These are phyloP conservation scores for Podargus strigoides DNA, from an alignment of 2,797 vertebrate genomes.

Conservation along the genomic window DNA sequence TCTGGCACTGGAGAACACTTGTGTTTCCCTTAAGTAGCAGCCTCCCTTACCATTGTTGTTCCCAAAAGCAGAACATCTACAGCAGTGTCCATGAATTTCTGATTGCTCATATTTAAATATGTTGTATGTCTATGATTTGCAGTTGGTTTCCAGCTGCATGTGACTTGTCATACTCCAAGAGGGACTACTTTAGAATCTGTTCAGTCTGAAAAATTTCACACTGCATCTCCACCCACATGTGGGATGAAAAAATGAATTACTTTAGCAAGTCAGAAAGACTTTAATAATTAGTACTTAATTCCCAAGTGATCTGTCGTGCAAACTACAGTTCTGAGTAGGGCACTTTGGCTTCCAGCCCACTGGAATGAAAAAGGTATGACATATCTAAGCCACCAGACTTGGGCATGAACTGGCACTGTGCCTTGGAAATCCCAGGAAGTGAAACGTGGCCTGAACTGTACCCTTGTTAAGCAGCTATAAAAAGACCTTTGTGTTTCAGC, in stretches of 20 bases:
- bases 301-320: neutral
- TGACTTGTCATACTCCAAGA: neutral
- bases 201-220: neutral
- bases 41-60: neutral
- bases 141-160: neutral
- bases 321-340: neutral
- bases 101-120: neutral
- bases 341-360: neutral
- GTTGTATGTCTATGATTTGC: neutral
- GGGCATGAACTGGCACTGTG: neutral
- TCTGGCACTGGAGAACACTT: neutral
- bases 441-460: neutral
- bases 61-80: neutral
- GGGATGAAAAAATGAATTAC: neutral
- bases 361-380: neutral
- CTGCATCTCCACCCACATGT: neutral
- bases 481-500: neutral
- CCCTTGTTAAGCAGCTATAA: neutral
- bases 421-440: neutral
- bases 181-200: neutral
- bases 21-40: neutral
- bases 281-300: neutral
- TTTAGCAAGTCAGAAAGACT: neutral
- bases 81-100: conserved; percentile 11
- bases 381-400: neutral